A percentile compares a stretch with the other conserved stretches of the same genome.
These are phyloP conservation scores for Poecile montanus DNA, from an alignment of 2,797 vertebrate species.

Conservation along the genomic window DNA sequence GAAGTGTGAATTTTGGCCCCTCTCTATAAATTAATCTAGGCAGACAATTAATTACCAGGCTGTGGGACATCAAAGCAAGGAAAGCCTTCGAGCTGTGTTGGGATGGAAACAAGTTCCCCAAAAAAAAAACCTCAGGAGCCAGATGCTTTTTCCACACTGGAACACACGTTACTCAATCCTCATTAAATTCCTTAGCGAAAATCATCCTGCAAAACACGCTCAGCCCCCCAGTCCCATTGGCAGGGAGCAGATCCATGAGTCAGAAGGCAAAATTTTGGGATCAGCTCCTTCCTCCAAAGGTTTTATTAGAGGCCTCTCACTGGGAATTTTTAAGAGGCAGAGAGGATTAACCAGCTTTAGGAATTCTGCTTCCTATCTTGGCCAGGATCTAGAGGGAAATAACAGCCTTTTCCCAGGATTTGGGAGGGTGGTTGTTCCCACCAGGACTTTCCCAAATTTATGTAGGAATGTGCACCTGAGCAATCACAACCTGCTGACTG, in stretches of 20 bases:
- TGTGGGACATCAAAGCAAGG: neutral
- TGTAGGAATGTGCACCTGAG: neutral
- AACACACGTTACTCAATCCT: neutral
- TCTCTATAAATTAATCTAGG: neutral
- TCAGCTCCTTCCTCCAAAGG: neutral
- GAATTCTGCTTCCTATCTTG: neutral
- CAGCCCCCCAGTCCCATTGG: neutral
- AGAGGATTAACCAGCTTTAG: neutral
- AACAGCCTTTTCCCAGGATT: neutral
- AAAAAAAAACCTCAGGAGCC: neutral
- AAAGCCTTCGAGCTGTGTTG: rapidly evolving
- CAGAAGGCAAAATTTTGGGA: neutral
- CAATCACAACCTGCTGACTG: neutral
- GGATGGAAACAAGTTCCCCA: neutral
- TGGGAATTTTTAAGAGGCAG: neutral
- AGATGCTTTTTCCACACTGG: neutral
- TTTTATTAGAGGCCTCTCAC: neutral
- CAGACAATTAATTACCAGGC: neutral
- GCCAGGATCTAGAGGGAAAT: neutral
- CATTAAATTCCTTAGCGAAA: neutral
- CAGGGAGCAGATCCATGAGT: neutral
- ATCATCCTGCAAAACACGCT: neutral
- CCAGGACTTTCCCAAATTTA: neutral
- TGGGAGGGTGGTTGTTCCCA: neutral
- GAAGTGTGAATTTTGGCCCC: neutral